Base-by-base conservation (phyloP, 2,797 vertebrate genomes). In the Cottoperca gobio region DNA sequence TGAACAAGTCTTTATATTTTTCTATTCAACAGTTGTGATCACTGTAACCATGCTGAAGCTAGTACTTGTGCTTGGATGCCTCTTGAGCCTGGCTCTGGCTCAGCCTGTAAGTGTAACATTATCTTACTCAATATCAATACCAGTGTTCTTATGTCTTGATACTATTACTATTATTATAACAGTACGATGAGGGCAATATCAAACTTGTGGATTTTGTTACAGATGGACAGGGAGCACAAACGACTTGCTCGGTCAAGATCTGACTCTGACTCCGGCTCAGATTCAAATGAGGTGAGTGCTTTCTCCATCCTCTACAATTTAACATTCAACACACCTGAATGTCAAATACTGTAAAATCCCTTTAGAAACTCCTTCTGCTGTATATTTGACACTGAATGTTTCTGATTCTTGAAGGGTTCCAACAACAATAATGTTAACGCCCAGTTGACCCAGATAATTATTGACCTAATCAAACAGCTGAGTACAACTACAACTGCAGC, bases 31-130 rank as follows among this genome's bases (percentile, higher is more conserved):
- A 86, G 73, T 13, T 59, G 11, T 35, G 35, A 76, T 39, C 55
- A 43, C 54, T 65, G 67, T 55, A 68, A 84, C 45, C 59, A 89
- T 87, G 82, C 52, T 85, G 78, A 89, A 86, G 63, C 8, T 57
- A 10, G 54, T 24, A 2, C 2, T 87, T 48, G 37, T 89, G 33
- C 66, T 89, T 23, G 79, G 73, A 73, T 84, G 83, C 57, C 65
- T 89, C 64, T 63, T 87, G 83, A 74, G 76, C 65, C 42, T 87
- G 10, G 4, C 59, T 63, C 59, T 87, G 73, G 78, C 85, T 78
- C 31, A 19, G 13, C 82, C 82, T 67, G 87, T 89, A 73, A 83
- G 82, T 88, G 13, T 40, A 40, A 55, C 12, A 17, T 43, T 16
- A 2, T 70, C 10, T 33, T 28, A 12, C 3, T 46, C 5, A 60